Conservation (phyloP, 2,113 vertebrate species). For the Scalopus aquaticus region DNA sequence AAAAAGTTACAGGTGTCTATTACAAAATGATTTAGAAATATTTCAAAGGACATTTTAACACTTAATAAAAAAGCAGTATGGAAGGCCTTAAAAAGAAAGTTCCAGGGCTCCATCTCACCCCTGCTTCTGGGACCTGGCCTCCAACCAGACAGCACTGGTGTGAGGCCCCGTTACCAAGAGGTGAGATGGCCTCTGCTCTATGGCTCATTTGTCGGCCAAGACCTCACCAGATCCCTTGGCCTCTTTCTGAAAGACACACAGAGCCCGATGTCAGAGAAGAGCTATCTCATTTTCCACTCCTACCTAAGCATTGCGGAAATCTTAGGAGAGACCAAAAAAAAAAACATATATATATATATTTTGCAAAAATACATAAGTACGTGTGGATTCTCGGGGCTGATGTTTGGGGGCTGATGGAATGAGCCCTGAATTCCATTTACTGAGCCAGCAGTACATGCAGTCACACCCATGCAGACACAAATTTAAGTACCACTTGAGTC, state of each 20-base stretch:
- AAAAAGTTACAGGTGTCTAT: not conserved
- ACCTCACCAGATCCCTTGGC: not conserved
- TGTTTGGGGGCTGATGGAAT: constrained; percentile 40
- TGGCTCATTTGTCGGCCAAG: not conserved
- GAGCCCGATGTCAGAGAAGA: constrained; percentile 7
- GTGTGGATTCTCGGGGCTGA: constrained; percentile 39
- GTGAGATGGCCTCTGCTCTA: not conserved
- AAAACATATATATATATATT: too few relatives aligned
- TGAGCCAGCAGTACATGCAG: not conserved
- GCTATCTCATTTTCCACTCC: constrained; percentile 54
- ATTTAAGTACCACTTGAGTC: not conserved
- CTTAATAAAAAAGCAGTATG: not conserved
- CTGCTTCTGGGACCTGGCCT: not conserved
- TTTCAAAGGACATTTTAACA: not conserved
- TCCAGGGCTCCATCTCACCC: too few relatives aligned
- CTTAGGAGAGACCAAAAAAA: constrained; percentile 56
- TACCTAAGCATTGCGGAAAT: constrained; percentile 22
- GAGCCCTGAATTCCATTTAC: constrained; percentile 42
- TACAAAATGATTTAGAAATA: not conserved
- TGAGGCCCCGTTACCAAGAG: accelerated
- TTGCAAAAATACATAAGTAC: constrained; percentile 24
- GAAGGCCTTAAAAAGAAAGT: not conserved
- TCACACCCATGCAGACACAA: not conserved
- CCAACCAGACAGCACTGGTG: not conserved
- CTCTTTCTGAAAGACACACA: not conserved